These are phyloP conservation scores for Psilopogon haemacephalus DNA, from an alignment of 2,113 vertebrate species.

Conservation along the genomic window DNA sequence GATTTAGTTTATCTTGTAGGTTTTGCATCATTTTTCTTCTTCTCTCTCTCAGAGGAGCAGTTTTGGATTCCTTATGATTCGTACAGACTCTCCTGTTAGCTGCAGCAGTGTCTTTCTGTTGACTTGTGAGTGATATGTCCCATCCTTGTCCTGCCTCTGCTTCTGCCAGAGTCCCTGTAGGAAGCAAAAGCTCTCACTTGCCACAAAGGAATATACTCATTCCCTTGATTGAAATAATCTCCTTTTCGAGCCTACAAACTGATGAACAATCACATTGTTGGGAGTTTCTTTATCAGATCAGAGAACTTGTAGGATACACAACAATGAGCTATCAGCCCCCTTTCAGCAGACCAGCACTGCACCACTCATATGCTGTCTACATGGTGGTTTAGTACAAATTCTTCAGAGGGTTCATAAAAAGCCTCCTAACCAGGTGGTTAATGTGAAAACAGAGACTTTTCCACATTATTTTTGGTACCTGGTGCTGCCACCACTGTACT, in stretches of 20 bases:
- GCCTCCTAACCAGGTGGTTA: neutral
- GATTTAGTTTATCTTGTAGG: neutral
- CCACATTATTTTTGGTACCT: neutral
- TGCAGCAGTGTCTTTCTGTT: constrained; percentile 22
- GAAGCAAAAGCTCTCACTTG: constrained; percentile 55
- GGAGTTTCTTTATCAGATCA: constrained; percentile 12
- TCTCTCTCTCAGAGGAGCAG: neutral
- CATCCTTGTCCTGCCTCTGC: neutral
- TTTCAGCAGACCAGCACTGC: neutral
- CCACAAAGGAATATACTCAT: constrained; percentile 50
- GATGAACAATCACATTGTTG: constrained; percentile 59
- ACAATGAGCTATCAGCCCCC: constrained; percentile 49
- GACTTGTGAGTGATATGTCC: neutral
- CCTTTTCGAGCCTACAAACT: constrained; percentile 27
- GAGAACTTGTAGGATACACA: constrained; percentile 35
- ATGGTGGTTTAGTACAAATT: neutral
- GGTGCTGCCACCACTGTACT: accelerated
- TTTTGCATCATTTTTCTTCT: neutral
- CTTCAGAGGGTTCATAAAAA: neutral
- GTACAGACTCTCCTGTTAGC: neutral
- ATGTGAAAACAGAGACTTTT: neutral
- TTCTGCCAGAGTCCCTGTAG: neutral
- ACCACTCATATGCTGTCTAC: neutral
- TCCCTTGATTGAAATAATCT: constrained; percentile 67
- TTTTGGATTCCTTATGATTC: neutral